Evolutionary conservation across 2,888 invertebrate species (phyloP), one percentile per base, ranked within the genome.

Genomic region (Coelogynopora nodosa): DNA sequence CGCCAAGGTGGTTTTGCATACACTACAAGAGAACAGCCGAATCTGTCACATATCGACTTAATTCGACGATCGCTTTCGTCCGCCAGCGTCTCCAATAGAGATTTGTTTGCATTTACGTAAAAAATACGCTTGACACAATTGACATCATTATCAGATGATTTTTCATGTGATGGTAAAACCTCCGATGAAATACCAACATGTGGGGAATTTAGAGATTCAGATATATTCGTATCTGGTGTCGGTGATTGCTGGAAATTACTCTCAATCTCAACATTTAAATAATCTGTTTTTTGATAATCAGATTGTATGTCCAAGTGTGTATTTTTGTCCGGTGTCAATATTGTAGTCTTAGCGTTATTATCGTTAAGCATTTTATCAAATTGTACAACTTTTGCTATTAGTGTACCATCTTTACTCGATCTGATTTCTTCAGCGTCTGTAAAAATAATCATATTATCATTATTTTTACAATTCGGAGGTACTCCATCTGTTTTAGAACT

Each of bases 11-110:
- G 83, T 30, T 30, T 83, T n/a, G 30, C 83, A 83, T 29, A 83
- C n/a, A 83, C 30, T 83, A 29, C 83, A 27, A 83, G 30, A 30
- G 27, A 27, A 28, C 83, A 83, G 18, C 30, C 29, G 30, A 29
- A 83, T 27, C 29, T 83, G 28, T 83, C 83, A 83, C 83, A 83
- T 29, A 83, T 83, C 29, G 83, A 27, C 30, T 30, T 83, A 29
- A 83, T 83, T 28, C 83, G 27, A n/a, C 83, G 27, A n/a, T 83
- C 83, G 30, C 30, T 83, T 5, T 27, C 29, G 30, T 83, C 83
- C n/a, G 27, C 30, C n/a, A 83, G 29, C 5, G 30, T 83, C n/a
- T 83, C 83, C n/a, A 83, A 28, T 2, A 83, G 83, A 10, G 49
- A 5, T 18, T 49, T 49, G 18, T 5, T 13, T 5, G 49, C 5